Base-by-base conservation (phyloP, 1,140 invertebrate species). In the Bombyx mandarina region DNA sequence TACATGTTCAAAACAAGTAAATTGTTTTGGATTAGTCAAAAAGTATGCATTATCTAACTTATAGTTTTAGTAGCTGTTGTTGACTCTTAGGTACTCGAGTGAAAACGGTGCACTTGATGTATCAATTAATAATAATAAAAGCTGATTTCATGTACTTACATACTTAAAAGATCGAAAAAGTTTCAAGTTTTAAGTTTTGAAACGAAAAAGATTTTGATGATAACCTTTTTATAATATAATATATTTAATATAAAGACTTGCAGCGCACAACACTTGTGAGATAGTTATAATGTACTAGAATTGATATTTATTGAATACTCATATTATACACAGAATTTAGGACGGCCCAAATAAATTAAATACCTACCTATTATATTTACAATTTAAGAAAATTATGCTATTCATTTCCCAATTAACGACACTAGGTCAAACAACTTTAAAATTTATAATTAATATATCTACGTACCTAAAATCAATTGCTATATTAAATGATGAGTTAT, bases 191-290 rank as follows among this genome's bases (percentile, higher is more conserved):
- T 43, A 43, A 63, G 66, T 44, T 53, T 64, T 69, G 63, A 53
- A 47, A 56, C 46, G 55, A 56, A 53, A 50, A 63, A 57, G 54
- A 67, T 73, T 78, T 71, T 68, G 74, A 80, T 58, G n/a, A 18
- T 49, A 49, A 18, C 12, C 48, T 49, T 22, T n/a, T 70, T 75
- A 74, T 67, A 7, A 8, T 79, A 73, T 78, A 75, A 58, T 61
- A 35, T 35, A 35, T 35, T 35, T 51, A 61, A 78, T 68, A 71
- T 72, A 70, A 78, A 73, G 75, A 84, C 72, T 82, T 75, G 79
- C 75, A 77, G 77, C 83, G 83, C 83, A 86, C 83, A 86, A 86
- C 66, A 73, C 71, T 56, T 77, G 83, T 86, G 83, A 86, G 77
- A 83, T 82, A 82, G 71, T 59, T 47, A 65, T 77, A 68, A 58